These are phyloP conservation scores for Tupiocoris notatus DNA, from an alignment of 2,888 invertebrate genomes.

Conservation along the genomic window DNA sequence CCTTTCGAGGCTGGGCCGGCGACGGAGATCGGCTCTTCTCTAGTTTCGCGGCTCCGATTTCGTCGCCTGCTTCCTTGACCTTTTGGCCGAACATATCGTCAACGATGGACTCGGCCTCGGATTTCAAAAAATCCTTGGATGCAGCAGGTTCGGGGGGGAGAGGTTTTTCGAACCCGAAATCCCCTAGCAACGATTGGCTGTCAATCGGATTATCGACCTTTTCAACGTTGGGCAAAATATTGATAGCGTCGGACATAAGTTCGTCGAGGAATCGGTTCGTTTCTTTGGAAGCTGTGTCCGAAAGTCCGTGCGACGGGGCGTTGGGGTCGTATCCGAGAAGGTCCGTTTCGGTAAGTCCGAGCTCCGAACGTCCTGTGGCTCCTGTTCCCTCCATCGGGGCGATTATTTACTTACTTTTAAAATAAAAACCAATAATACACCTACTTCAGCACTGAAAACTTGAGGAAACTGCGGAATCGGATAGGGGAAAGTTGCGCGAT, in stretches of 20 bases:
- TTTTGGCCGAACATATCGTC: conserved; percentile 6
- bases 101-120: conserved; percentile 30
- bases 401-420: too few relatives aligned
- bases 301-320: conserved; percentile 27
- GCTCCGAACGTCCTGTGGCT: background rate
- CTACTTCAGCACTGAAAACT: too few relatives aligned
- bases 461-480: too few relatives aligned
- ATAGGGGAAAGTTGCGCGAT: too few relatives aligned
- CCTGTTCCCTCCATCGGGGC: background rate
- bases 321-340: conserved; percentile 25
- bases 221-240: conserved; percentile 17
- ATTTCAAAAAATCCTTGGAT: conserved; percentile 40
- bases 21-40: conserved; percentile 19
- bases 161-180: conserved; percentile 51
- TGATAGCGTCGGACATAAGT: conserved; percentile 35
- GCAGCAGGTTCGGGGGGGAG: conserved; percentile 53
- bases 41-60: conserved; percentile 1
- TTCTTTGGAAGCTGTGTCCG: conserved; percentile 30
- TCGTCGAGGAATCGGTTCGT: conserved; percentile 40
- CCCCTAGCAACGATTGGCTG: background rate
- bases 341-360: conserved; percentile 31
- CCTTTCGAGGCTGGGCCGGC: background rate
- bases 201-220: conserved; percentile 5
- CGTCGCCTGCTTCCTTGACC: background rate
- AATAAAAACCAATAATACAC: too few relatives aligned